Base-by-base conservation (phyloP, 2,113 vertebrate species). In the Rhombomys opimus region DNA sequence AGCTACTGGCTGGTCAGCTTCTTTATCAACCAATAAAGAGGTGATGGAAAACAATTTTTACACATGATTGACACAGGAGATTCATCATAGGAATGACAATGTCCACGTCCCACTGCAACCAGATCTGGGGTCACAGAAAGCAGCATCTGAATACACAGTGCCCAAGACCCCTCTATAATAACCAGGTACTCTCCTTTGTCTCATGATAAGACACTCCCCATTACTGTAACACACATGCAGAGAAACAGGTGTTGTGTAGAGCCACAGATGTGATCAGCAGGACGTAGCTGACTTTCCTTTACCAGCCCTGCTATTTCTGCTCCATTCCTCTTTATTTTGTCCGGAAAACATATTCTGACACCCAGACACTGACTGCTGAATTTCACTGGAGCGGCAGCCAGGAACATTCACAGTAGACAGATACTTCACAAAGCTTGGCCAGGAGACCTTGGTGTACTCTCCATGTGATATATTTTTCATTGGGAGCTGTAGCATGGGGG, bases 351-450 rank as follows among this genome's bases (percentile, higher is more conserved):
- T 25, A 82, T 22, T 15, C 14, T 52, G 57, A 91, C 46, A 30
- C 30, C 72, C 91, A 92, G 70, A 70, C 22, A 11, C 90, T 91
- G 76, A 80, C 14, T 89, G 59, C 91, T 18, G 46, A 30, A 57
- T 7, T 87, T 93, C 52, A 46, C 5, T 25, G 30, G n/a, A 23
- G 15, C 50, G 32, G 12, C 14, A 61, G 89, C 0, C 1, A 70
- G 61, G 72, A 97, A 65, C 63, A 32, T 14, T 95, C 27, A 73
- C 11, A 90, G 57, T 41, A 61, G 87, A 93, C 89, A 94, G 59
- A 90, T 7, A 88, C 46, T 87, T 96, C 92, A 89, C 18, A 94
- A 72, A 27, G 13, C 86, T 94, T 96, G 87, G 25, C 81, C 57
- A 73, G 92, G 22, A 93, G 54, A 85, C 25, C 4, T 41, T 57